Base-by-base conservation (phyloP, 2,797 vertebrate species). In the Paedocypris micromegethes region DNA sequence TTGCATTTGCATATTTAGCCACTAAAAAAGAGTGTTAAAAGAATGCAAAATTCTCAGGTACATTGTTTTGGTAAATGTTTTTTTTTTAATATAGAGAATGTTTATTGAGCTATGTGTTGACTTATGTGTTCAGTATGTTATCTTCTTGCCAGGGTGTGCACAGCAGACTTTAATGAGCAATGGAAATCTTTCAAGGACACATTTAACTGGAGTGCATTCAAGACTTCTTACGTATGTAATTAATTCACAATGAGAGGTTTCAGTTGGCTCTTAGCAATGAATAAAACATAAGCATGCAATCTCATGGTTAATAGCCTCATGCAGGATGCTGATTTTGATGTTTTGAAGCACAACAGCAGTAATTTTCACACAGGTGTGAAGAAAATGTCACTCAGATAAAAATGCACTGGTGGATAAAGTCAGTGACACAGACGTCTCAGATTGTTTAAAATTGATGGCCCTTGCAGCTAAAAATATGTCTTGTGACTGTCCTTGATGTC, bases 211-310 rank as follows among this genome's bases (percentile, higher is more conserved):
- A 70, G 45, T 63, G 52, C 47, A 49, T 63, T 50, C 9, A 49
- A 70, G 53, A 58, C 67, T 42, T 62, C 58, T 63, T 63, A 62
- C 51, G 6, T 63, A 44, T 70, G 68, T 63, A 70, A 70, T 70
- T 64, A 70, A 70, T 70, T 64, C 52, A 70, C 68, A 70, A 70
- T 70, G 68, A 70, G 68, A 57, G 59, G 68, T 64, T 70, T 70
- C 68, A 64, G 53, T 50, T 70, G 68, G 53, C 68, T 64, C 41
- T 63, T 42, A 57, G 53, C 60, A 51, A 64, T 70, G 68, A 70
- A 70, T 70, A 56, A 70, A 64, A 40, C 47, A 70, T 57, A 3
- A 47, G 2, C 56, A 70, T 40, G 60, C 60, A 57, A 64, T 50
- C 23, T 47, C 40, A 44, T 49, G 5, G 5, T 47, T 50, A 70